phyloP scores from a whole-genome alignment of 2,888 invertebrate genomes.

The Bombylius major region DNA sequence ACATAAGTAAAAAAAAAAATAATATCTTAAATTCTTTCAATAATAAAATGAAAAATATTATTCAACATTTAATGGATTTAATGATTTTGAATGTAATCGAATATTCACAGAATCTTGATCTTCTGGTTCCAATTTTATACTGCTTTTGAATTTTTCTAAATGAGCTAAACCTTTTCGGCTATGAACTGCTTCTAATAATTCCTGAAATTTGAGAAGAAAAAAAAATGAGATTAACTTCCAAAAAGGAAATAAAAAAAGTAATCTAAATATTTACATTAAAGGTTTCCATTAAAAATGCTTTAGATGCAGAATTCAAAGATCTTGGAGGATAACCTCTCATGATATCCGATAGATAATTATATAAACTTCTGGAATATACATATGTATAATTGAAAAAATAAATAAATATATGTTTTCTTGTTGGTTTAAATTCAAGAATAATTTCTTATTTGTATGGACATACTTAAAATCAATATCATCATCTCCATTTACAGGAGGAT shows the following conservation, averaged over 20 bases:
- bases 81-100: not conserved
- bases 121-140: not conserved
- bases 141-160: not conserved
- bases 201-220: not conserved
- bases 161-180: not conserved
- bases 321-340: not conserved
- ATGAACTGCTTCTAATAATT: not conserved
- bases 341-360: not conserved
- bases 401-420: no score
- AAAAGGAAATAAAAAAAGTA: not conserved
- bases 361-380: not conserved
- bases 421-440: no score
- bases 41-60: no score
- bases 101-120: not conserved
- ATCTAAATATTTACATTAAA: not conserved
- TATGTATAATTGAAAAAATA: no score
- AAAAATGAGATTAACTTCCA: not conserved
- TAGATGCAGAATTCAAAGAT: not conserved
- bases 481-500: not conserved
- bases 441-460: not conserved
- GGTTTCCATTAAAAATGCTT: slow-evolving; percentile 1
- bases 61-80: not conserved
- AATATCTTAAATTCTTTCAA: no score
- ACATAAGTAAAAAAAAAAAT: no score
- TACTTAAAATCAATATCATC: slow-evolving; percentile 1